Conservation (phyloP, 1,140 invertebrate species). For the Drosophila mauritiana region DNA sequence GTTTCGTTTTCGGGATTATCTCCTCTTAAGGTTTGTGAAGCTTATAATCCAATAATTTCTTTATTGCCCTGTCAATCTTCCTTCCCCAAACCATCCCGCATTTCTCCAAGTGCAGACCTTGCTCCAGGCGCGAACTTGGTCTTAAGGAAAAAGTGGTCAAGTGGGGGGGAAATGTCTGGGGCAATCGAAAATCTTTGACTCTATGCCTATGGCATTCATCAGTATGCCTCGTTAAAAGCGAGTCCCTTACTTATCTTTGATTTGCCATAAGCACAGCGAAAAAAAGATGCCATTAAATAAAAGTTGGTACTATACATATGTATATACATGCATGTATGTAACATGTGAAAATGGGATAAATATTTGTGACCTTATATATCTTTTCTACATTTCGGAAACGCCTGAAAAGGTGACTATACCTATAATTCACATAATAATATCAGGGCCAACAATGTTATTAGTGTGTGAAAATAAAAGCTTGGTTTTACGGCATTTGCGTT, state of each 20-base stretch:
- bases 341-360: background rate
- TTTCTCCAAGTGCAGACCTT: conserved; percentile 48
- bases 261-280: conserved; percentile 5
- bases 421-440: conserved; percentile 1
- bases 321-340: background rate
- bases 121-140: conserved; percentile 14
- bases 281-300: background rate
- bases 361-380: background rate
- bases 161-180: conserved; percentile 7
- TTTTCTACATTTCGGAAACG: too few relatives aligned
- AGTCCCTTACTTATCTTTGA: conserved; percentile 25
- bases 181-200: conserved; percentile 56
- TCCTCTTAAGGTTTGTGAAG: conserved; percentile 20
- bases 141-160: conserved; percentile 9
- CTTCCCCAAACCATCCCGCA: background rate
- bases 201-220: conserved; percentile 66
- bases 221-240: conserved; percentile 67
- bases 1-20: conserved; percentile 21
- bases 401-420: background rate
- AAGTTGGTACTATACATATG: background rate
- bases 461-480: conserved; percentile 17
- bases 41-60: conserved; percentile 26
- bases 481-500: conserved; percentile 27
- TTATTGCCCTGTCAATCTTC: conserved; percentile 25
- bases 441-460: conserved; percentile 7